Percentiles rank a stretch among this genome's conserved stretches.
phyloP scores from a whole-genome alignment of 2,113 vertebrate species.

The Bubo bubo region DNA sequence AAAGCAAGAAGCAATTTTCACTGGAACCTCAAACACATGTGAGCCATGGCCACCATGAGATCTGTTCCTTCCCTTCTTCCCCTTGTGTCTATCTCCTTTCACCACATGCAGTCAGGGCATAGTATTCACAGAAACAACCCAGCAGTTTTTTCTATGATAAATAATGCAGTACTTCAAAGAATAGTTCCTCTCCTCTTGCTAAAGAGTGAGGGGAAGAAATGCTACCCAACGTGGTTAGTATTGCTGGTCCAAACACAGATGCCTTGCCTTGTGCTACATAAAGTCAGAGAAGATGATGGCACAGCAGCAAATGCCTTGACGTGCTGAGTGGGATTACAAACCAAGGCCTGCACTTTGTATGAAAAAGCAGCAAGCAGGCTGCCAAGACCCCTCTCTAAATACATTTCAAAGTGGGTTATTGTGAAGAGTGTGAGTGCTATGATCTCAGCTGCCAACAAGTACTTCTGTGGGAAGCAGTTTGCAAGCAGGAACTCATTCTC shows the following conservation, averaged over 20 bases:
- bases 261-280: neutral
- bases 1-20: neutral
- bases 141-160: neutral
- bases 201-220: neutral
- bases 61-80: neutral
- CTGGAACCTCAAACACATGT: neutral
- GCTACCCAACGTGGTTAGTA: neutral
- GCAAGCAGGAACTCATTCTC: neutral
- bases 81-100: neutral
- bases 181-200: neutral
- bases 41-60: neutral
- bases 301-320: neutral
- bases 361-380: slow-evolving; percentile 1
- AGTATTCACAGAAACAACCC: neutral
- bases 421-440: slow-evolving; percentile 14
- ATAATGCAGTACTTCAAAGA: neutral
- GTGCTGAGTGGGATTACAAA: neutral
- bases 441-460: slow-evolving; percentile 50
- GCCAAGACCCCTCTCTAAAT: slow-evolving; percentile 52
- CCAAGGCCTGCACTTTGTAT: neutral
- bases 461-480: slow-evolving; percentile 53
- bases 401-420: slow-evolving; percentile 53
- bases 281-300: neutral
- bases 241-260: neutral
- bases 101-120: neutral